A percentile compares a stretch with the other conserved stretches of the same genome.
phyloP scores from a whole-genome alignment of 2,797 vertebrate species.

The Hydrophis major region DNA sequence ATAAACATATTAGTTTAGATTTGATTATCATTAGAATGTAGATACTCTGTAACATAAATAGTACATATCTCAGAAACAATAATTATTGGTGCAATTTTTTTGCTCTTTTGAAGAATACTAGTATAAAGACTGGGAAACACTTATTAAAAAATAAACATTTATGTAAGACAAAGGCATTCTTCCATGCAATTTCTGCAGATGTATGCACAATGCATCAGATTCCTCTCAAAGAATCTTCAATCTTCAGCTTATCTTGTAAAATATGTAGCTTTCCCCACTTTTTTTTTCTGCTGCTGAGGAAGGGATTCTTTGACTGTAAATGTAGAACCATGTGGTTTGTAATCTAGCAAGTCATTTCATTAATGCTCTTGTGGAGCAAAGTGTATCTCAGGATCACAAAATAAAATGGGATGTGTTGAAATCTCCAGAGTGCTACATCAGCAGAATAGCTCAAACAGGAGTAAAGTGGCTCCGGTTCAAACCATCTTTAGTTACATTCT shows the following conservation, averaged over 20 bases:
- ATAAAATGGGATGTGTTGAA: not conserved
- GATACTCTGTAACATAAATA: not conserved
- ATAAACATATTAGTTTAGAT: not conserved
- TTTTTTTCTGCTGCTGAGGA: not conserved
- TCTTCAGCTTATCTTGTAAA: not conserved
- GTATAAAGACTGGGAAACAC: not conserved
- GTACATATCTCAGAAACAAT: not conserved
- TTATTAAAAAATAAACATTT: not conserved
- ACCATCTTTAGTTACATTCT: not conserved
- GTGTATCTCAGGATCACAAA: not conserved
- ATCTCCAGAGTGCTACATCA: not conserved
- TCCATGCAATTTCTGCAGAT: not conserved
- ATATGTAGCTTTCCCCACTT: not conserved
- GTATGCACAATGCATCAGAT: not conserved
- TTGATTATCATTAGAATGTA: not conserved
- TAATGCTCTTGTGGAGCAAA: not conserved
- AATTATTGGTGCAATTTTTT: not conserved
- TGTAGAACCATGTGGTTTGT: not conserved
- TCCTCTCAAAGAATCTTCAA: not conserved
- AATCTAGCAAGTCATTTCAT: not conserved
- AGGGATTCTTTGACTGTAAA: not conserved
- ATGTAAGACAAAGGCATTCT: not conserved
- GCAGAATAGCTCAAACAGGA: not conserved
- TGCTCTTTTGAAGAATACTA: not conserved
- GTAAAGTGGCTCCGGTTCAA: not conserved